Evolutionary conservation across 1,140 invertebrate species (phyloP), one percentile per base, ranked within the genome.

Genomic region (Acyrthosiphon pisum): DNA sequence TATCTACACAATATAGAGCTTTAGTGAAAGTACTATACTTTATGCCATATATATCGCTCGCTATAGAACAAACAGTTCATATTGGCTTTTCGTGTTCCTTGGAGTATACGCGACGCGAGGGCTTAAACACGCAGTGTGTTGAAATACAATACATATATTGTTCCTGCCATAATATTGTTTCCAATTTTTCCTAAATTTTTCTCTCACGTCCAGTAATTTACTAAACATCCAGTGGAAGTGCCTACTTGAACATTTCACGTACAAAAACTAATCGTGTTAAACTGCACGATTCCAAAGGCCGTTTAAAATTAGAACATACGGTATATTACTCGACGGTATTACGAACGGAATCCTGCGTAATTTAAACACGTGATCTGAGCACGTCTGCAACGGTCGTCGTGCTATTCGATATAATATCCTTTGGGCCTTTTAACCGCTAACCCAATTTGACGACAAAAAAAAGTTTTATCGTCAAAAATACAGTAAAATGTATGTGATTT

Each of bases 81-180:
- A 91, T 91, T 76, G 90, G 60, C 35, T 91, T 91, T 91, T 91
- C 90, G 37, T 91, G 90, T 91, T 76, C 60, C 30, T 91, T 46
- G 53, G 35, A 90, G 53, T 56, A 53, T 37, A 90, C 53, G 53
- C 50, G 22, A 41, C 11, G 50, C 9, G 9, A 22, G 53, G 30
- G 41, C 23, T 44, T 90, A 90, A 60, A 91, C 56, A 76, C 23
- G 41, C 41, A 35, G 30, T 60, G 35, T 46, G 90, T 68, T 44
- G 11, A 76, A 76, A 91, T 44, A 46, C 56, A 44, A 91, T 91
- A 76, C 56, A 76, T 91, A 76, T 26, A 76, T 44, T 44, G 56
- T 30, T 41, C 20, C 88, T 76, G 37, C 6, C 18, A 53, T 76
- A 46, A 91, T 46, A 76, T 91, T 46, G 90, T 91, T 91, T 91